Evolutionary conservation across 2,113 vertebrate genomes (phyloP), one percentile per base, ranked within the genome.

Genomic region (Leuciscus idus): DNA sequence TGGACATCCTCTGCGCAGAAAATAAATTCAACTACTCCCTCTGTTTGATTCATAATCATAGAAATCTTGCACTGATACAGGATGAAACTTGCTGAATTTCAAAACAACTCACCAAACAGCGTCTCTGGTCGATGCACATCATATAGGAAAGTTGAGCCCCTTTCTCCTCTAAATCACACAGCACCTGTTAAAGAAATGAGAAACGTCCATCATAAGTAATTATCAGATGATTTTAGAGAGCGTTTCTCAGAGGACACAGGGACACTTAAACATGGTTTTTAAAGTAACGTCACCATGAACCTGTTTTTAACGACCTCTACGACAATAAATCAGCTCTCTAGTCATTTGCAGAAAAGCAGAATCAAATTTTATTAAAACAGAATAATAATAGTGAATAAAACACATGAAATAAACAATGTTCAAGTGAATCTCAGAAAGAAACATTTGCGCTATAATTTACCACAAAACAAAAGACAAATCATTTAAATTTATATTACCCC

Each of bases 61-160:
- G 21, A 39, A 72, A 21, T 39, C 68, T 23, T 23, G 36, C 68
- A 43, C 4, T 12, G 19, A 43, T 72, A 72, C 4, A 23, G 9
- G 1, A 30, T 57, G 39, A 21, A 62, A 48, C 19, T 8, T 62
- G 66, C 13, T 61, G 2, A 36, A 26, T 10, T 73, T 83, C 26
- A 86, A 66, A 85, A 64, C 52, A 19, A 48, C 86, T 89, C 50
- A 89, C 86, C 86, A 64, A 61, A 76, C 76, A 46, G 77, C 1
- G 81, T 84, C 70, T 86, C 26, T 77, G 81, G 52, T 73, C 39
- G 81, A 88, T 62, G 70, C 76, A 81, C 89, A 88, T 89, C 77
- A 81, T 76, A 59, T 73, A 72, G 26, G 36, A 74, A 78, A 66
- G 57, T 70, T 46, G 43, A 33, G 17, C 3, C 39, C 39, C 64